Evolutionary conservation across 2,888 invertebrate genomes (phyloP).

Genomic region (Schizotus pectinicornis): DNA sequence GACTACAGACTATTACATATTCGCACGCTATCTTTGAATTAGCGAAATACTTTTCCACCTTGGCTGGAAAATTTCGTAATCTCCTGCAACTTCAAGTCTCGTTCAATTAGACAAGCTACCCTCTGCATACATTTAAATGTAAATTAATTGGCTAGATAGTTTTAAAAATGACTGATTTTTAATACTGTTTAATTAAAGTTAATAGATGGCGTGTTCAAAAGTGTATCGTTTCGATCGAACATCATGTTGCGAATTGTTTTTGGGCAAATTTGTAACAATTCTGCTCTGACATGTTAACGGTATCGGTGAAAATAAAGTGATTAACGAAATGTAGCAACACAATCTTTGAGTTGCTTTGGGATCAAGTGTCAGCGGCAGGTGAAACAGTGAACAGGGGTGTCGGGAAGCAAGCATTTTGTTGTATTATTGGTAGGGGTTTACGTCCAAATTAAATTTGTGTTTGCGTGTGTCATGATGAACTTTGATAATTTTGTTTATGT

Average conservation of each 20-base stretch:
- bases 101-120: conserved; percentile 20
- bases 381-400: not conserved
- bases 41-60: conserved; percentile 17
- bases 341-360: not conserved
- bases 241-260: too few species aligned
- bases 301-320: too few species aligned
- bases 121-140: not conserved
- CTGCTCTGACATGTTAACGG: too few species aligned
- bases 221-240: too few species aligned
- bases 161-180: too few species aligned
- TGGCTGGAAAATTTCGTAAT: conserved; percentile 17
- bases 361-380: not conserved
- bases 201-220: too few species aligned
- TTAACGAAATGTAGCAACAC: too few species aligned
- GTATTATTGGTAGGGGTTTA: conserved; percentile 15
- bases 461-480: conserved; percentile 25
- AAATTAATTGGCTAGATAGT: not conserved
- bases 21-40: conserved; percentile 22
- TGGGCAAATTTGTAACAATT: too few species aligned
- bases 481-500: conserved; percentile 28
- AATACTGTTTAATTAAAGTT: too few species aligned
- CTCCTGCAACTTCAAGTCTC: conserved; percentile 7
- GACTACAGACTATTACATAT: conserved; percentile 12
- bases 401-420: not conserved
- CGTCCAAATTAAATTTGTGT: conserved; percentile 25